Evolutionary conservation across 2,113 vertebrate genomes (phyloP).

Genomic region (Thryonomys swinderianus): DNA sequence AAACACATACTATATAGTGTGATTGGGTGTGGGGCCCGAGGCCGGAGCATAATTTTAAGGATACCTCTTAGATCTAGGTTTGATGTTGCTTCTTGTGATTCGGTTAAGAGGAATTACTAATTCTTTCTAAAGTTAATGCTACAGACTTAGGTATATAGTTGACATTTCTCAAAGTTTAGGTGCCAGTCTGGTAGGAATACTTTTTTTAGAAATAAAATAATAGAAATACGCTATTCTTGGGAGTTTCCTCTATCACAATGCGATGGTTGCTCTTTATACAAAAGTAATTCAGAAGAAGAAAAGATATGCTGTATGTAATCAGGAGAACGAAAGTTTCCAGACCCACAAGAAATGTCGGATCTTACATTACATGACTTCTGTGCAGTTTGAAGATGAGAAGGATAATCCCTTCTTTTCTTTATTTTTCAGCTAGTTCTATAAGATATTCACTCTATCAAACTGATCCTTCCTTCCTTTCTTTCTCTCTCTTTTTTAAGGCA

Average conservation of each 20-base stretch:
- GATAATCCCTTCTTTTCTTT: background rate
- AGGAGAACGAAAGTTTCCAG: constrained; percentile 34
- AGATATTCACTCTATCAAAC: background rate
- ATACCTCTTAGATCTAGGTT: background rate
- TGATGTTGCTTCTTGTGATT: constrained; percentile 21
- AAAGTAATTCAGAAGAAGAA: constrained; percentile 22
- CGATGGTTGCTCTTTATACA: background rate
- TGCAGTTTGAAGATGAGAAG: background rate
- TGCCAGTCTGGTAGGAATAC: background rate
- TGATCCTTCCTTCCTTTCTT: background rate
- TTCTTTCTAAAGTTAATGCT: constrained; percentile 17
- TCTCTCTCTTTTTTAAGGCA: background rate
- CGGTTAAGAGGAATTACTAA: background rate
- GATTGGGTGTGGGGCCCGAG: background rate
- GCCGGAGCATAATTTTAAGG: constrained; percentile 9
- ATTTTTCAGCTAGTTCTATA: background rate
- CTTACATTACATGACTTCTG: background rate
- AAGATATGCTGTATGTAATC: background rate
- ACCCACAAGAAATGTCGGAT: background rate
- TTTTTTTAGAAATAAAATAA: constrained; percentile 50
- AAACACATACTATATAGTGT: background rate
- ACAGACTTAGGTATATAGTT: background rate
- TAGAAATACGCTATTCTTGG: constrained; percentile 14
- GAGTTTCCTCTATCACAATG: background rate
- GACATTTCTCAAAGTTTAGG: background rate